Base-by-base conservation (phyloP, 1,140 invertebrate genomes). In the Meloidogyne hapla region DNA sequence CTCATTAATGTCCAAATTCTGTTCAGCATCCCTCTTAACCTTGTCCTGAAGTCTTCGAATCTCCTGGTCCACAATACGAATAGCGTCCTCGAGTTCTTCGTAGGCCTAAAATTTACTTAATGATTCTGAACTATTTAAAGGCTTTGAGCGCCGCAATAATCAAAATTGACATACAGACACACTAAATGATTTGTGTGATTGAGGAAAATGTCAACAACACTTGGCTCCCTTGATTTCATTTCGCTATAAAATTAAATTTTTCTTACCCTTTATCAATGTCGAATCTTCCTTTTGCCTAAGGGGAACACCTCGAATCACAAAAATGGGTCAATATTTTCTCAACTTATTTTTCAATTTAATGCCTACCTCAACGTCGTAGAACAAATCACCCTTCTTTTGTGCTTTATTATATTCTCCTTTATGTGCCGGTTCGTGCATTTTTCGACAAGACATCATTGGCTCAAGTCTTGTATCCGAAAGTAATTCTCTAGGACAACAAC, bases 361-460 rank as follows among this genome's bases (percentile, higher is more conserved):
- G 74, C 79, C 73, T 68, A 85, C 84, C 66, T 85, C 84, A 61
- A 85, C 77, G 65, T 85, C 84, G 45, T 87, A 85, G 66, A 86
- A 85, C 72, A 87, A 84, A 75, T 87, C 84, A 21, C 74, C 66
- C 26, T 84, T 77, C 65, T 81, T 80, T 73, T 85, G 84, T 15
- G 81, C 86, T 18, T 77, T 65, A 26, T 79, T 75, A 75, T 78
- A 85, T 26, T 85, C 84, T 23, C 80, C 86, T 69, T 80, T 84
- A 40, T 86, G 84, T 13, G 84, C 84, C n/a, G 84, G 79, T 75
- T 85, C 84, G 62, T 87, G 84, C 40, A 85, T 48, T 63, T 87
- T 87, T 23, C 84, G 84, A 74, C 86, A 87, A 13, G 79, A 73
- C 69, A 65, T 72, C 74, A 76, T 72, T 65, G 75, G 40, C 61